A percentile compares a stretch with the other conserved stretches of the same genome.
These are phyloP conservation scores for Cecidostiba fungosa DNA, from an alignment of 2,888 invertebrate genomes.

Conservation along the genomic window DNA sequence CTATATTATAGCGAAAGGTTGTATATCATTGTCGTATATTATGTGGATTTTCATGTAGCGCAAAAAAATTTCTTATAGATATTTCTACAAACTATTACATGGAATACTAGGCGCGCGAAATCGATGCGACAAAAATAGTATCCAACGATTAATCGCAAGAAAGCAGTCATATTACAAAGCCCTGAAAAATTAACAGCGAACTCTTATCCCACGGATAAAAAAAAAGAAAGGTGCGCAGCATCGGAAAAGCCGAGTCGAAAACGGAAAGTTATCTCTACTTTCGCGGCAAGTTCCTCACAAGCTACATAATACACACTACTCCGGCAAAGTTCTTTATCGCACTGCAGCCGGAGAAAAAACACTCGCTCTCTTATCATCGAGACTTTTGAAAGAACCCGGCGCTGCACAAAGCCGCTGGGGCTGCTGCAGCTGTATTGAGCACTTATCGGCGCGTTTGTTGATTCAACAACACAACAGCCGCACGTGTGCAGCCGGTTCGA, in stretches of 20 bases:
- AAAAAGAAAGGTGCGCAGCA: neutral
- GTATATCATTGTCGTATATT: neutral
- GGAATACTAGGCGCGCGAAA: neutral
- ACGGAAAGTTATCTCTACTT: slow-evolving; percentile 25
- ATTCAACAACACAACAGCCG: neutral
- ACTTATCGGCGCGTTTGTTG: slow-evolving; percentile 53
- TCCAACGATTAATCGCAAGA: too few species aligned
- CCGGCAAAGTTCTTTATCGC: slow-evolving; percentile 56
- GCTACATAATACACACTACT: neutral
- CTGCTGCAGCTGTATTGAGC: slow-evolving; percentile 16
- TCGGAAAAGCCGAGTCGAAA: neutral
- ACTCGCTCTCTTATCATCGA: slow-evolving; percentile 44
- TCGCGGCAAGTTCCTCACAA: neutral
- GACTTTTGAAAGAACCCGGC: slow-evolving; percentile 49
- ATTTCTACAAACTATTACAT: neutral
- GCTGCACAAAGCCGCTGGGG: slow-evolving; percentile 21
- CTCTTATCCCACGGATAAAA: neutral
- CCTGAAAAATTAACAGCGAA: neutral
- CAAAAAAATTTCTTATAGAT: too few species aligned
- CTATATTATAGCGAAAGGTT: neutral
- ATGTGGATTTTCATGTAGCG: too few species aligned
- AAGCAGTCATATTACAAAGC: neutral
- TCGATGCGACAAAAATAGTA: too few species aligned
- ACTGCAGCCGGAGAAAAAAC: neutral
- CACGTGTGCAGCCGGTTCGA: slow-evolving; percentile 6